Conservation (phyloP, 2,113 vertebrate species). For the Shinisaurus crocodilurus region DNA sequence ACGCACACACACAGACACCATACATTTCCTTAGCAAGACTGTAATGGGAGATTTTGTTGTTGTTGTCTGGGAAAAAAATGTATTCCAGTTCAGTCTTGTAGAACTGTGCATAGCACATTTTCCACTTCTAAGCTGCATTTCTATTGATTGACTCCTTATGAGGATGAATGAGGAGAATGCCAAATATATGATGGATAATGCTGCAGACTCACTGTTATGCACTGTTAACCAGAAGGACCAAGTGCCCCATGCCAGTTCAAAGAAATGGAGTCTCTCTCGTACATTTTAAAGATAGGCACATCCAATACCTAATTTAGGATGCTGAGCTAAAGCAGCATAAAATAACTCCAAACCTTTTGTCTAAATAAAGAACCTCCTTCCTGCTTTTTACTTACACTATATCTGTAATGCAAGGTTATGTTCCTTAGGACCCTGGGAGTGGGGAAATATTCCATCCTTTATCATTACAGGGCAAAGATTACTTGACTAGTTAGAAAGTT, state of each 20-base stretch:
- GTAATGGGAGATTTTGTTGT: not conserved
- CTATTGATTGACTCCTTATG: not conserved
- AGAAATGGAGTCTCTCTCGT: not conserved
- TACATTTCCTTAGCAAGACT: rapidly evolving
- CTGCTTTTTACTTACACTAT: not conserved
- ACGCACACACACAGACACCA: not conserved
- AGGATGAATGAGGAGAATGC: not conserved
- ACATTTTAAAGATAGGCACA: not conserved
- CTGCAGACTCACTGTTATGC: not conserved
- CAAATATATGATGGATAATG: not conserved
- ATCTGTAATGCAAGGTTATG: constrained; percentile 25
- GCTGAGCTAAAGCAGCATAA: not conserved
- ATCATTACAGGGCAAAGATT: constrained; percentile 49
- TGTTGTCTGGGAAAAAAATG: not conserved
- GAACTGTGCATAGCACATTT: not conserved
- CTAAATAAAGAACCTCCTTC: constrained; percentile 27
- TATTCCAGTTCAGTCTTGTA: not conserved
- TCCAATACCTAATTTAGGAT: not conserved
- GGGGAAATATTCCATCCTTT: constrained; percentile 48
- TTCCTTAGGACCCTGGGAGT: constrained; percentile 35
- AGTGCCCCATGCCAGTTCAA: not conserved
- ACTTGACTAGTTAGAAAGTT: constrained; percentile 55
- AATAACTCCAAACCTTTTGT: constrained; percentile 16
- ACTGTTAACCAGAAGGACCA: not conserved
- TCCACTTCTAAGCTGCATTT: constrained; percentile 1